A percentile compares a stretch with the other conserved stretches of the same genome.
Conservation (phyloP, 1,140 invertebrate species). For the Gyrodactylus bullatarudis region DNA sequence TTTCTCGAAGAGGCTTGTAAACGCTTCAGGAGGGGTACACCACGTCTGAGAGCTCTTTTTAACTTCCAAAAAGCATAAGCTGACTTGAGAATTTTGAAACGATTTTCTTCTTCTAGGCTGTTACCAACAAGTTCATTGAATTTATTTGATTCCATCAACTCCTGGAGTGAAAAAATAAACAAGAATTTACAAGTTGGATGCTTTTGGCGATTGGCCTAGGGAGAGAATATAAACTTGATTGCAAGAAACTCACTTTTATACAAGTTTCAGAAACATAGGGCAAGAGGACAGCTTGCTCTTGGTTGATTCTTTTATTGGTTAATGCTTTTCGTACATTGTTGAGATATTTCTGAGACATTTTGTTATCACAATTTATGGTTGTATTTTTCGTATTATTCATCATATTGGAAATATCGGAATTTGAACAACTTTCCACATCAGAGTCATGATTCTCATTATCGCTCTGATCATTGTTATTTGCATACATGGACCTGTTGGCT, state of each 20-base stretch:
- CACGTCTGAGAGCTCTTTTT: conserved; percentile 69
- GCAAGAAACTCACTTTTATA: conserved; percentile 2
- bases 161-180: no score
- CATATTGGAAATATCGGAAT: neutral
- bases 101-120: neutral
- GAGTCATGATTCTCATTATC: neutral
- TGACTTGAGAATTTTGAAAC: conserved; percentile 13
- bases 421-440: neutral
- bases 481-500: neutral
- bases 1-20: neutral
- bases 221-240: no score
- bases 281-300: neutral
- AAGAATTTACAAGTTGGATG: no score
- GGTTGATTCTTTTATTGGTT: neutral
- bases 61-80: conserved; percentile 45
- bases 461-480: neutral
- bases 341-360: neutral
- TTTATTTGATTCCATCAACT: neutral
- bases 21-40: conserved; percentile 56
- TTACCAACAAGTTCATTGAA: neutral
- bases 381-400: neutral
- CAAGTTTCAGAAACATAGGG: neutral
- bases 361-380: neutral
- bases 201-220: no score
- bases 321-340: neutral